Conservation (phyloP, 2,888 invertebrate genomes). For the Acanthoscelides obtectus region DNA sequence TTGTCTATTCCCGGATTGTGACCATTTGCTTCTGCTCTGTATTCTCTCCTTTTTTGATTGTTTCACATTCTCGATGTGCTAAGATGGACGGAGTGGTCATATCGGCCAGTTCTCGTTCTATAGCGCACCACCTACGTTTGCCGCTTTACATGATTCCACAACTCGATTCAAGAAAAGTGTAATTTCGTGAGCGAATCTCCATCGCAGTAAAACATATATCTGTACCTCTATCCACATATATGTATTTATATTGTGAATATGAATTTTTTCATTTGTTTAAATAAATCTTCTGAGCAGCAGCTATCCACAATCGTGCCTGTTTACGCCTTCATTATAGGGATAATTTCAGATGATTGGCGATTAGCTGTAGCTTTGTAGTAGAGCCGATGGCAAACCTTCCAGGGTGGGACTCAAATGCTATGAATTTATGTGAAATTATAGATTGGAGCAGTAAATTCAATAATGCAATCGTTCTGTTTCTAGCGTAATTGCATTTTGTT, state of each 20-base stretch:
- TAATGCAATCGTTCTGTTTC: not conserved
- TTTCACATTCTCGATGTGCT: too few species aligned
- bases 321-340: conserved; percentile 28
- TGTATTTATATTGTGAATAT: not conserved
- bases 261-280: not conserved
- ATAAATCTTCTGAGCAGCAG: not conserved
- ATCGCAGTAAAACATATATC: not conserved
- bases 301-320: conserved; percentile 21
- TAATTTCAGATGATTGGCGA: conserved; percentile 30
- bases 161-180: not conserved
- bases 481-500: not conserved
- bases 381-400: not conserved
- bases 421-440: not conserved
- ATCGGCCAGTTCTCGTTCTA: too few species aligned
- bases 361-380: conserved; percentile 21
- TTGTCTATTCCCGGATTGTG: too few species aligned
- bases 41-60: too few species aligned
- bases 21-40: too few species aligned
- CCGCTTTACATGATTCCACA: too few species aligned
- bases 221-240: not conserved
- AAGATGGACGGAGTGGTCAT: too few species aligned
- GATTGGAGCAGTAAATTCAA: not conserved
- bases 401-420: not conserved
- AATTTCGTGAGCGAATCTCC: not conserved
- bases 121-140: too few species aligned